Percentiles rank a stretch among this genome's conserved stretches.
phyloP scores from a whole-genome alignment of 2,797 vertebrate species.

The Danio choprae region DNA sequence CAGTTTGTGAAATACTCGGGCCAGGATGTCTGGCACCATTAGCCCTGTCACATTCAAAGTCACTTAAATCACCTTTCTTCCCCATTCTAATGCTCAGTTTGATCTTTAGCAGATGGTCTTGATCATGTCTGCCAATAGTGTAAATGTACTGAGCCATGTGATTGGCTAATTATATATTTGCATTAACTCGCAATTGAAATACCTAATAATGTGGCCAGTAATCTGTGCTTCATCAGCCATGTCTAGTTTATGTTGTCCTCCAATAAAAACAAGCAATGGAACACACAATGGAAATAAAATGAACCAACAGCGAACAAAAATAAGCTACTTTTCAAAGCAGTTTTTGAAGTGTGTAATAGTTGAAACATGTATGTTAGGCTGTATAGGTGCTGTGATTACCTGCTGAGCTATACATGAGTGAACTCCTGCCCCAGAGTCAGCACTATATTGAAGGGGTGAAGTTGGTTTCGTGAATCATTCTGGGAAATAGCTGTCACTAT shows the following conservation, averaged over 20 bases:
- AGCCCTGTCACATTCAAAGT: no score
- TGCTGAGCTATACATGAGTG: background rate
- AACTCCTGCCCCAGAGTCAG: background rate
- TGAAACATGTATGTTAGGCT: background rate
- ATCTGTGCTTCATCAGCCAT: background rate
- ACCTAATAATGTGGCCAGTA: background rate
- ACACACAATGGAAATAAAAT: background rate
- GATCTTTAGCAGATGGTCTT: no score
- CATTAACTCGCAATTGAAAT: no score
- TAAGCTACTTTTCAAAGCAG: background rate
- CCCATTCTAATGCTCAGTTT: no score
- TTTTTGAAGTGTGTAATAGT: background rate
- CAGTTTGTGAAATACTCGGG: no score
- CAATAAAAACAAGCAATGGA: background rate
- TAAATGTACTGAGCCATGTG: no score
- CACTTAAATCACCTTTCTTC: no score
- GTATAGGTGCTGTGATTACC: background rate
- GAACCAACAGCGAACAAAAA: background rate
- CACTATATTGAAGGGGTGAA: slow-evolving; percentile 3
- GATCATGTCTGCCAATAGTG: no score
- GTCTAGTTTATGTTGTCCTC: background rate
- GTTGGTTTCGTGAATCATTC: background rate
- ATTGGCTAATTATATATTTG: no score
- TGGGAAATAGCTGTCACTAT: background rate
- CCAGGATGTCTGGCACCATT: no score